Percentiles rank a stretch among this genome's conserved stretches.
phyloP scores from a whole-genome alignment of 1,140 invertebrate species.

The Listronotus oregonensis region DNA sequence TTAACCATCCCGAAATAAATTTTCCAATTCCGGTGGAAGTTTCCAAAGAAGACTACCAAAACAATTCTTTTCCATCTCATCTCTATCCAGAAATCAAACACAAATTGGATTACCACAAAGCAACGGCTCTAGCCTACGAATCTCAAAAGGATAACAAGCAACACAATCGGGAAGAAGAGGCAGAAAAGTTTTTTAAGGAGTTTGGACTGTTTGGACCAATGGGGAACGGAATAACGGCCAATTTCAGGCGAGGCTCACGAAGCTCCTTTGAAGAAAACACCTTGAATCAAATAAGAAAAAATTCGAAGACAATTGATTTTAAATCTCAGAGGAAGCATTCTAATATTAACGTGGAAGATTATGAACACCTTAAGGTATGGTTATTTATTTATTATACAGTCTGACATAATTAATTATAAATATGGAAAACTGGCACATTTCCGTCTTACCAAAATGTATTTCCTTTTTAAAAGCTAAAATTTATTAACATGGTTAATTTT shows the following conservation, averaged over 20 bases:
- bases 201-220: constrained; percentile 52
- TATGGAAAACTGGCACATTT: no score
- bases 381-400: no score
- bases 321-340: constrained; percentile 31
- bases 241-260: constrained; percentile 36
- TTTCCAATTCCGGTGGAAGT: constrained; percentile 47
- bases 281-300: constrained; percentile 41
- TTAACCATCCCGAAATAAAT: constrained; percentile 50
- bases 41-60: constrained; percentile 37
- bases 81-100: constrained; percentile 45
- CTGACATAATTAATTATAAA: no score
- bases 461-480: no score
- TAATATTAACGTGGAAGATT: constrained; percentile 41
- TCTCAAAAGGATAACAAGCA: constrained; percentile 36
- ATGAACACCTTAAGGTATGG: constrained; percentile 50
- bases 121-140: constrained; percentile 43
- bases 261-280: constrained; percentile 33
- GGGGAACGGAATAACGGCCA: constrained; percentile 51
- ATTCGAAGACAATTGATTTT: constrained; percentile 41
- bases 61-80: constrained; percentile 31
- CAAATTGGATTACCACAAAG: constrained; percentile 49
- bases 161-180: constrained; percentile 42
- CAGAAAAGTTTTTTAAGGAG: constrained; percentile 51
- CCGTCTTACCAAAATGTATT: no score
- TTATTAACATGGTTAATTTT: no score